Evolutionary conservation across 1,140 invertebrate genomes (phyloP), one percentile per base, ranked within the genome.

Genomic region (Listronotus oregonensis): DNA sequence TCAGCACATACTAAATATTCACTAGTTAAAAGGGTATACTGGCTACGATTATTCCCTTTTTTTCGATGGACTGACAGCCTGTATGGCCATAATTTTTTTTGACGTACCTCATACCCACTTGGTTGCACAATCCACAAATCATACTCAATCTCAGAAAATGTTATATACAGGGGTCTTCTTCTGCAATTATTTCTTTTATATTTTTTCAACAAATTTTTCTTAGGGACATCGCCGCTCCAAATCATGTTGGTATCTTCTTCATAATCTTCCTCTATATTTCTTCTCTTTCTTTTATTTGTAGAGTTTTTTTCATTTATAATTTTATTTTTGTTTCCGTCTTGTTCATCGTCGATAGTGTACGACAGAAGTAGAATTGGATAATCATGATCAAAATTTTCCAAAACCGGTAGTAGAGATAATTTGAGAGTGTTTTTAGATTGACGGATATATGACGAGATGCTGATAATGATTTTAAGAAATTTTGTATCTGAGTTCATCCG

Each of bases 111-210:
- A 67, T 88, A 87, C 1, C n/a, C 84, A 0, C 78, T 80, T 2
- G 87, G 87, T 14, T 86, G 86, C 3, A 89, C 84, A 18, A 89
- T 85, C 84, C 86, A 87, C 27, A 82, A 79, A 64, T 88, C 86
- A 74, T 87, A 89, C 7, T 86, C 80, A 31, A 89, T 88, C 59
- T 85, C 78, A 3, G 83, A 77, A 73, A 89, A 89, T 66, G 87
- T 81, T 0, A 88, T 82, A 68, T 84, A 83, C 7, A 89, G 72
- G 0, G 85, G 81, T 66, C 83, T 82, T 56, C 81, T 79, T 63
- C 80, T 81, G 68, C 87, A 89, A 1, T 78, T 75, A 68, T 85
- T 85, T 64, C 72, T 77, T 49, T 67, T 57, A 54, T 74, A 77
- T 51, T 72, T 77, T 32, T 68, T 67, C 47, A 73, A 64, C 15